phyloP scores from a whole-genome alignment of 2,797 vertebrate species.

The Phyllotis vaccarum region DNA sequence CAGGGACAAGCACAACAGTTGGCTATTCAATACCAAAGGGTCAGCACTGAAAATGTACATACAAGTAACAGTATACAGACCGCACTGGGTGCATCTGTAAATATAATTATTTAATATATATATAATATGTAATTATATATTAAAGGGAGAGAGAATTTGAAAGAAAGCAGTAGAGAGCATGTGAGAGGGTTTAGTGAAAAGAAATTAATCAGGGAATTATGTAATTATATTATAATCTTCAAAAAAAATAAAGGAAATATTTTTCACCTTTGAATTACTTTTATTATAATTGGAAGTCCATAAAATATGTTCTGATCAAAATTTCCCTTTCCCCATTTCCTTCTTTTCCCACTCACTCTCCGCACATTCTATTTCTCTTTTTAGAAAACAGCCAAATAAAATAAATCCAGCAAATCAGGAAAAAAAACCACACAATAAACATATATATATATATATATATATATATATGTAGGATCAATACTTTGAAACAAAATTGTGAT shows the following conservation, averaged over 20 bases:
- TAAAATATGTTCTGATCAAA: not conserved
- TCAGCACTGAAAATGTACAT: not conserved
- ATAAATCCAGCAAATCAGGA: too few relatives aligned
- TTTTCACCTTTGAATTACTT: not conserved
- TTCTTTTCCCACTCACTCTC: too few relatives aligned
- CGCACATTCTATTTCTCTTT: not conserved
- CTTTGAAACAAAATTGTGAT: not conserved
- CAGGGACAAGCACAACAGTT: not conserved
- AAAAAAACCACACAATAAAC: not conserved
- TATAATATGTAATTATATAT: too few relatives aligned
- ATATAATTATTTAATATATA: too few relatives aligned
- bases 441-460: fast-evolving
- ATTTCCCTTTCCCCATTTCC: not conserved
- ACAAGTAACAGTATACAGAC: not conserved
- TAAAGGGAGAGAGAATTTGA: not conserved
- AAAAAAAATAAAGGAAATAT: not conserved
- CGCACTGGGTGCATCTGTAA: not conserved
- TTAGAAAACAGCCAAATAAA: not conserved
- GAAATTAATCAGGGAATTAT: not conserved
- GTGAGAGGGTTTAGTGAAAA: too few relatives aligned
- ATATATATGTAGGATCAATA: not conserved
- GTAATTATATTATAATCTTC: not conserved
- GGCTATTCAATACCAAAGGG: not conserved
- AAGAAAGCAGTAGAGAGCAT: not conserved
- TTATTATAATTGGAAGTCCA: not conserved